Evolutionary conservation across 1,140 invertebrate genomes (phyloP).

Genomic region (Drosophila fuyamai): DNA sequence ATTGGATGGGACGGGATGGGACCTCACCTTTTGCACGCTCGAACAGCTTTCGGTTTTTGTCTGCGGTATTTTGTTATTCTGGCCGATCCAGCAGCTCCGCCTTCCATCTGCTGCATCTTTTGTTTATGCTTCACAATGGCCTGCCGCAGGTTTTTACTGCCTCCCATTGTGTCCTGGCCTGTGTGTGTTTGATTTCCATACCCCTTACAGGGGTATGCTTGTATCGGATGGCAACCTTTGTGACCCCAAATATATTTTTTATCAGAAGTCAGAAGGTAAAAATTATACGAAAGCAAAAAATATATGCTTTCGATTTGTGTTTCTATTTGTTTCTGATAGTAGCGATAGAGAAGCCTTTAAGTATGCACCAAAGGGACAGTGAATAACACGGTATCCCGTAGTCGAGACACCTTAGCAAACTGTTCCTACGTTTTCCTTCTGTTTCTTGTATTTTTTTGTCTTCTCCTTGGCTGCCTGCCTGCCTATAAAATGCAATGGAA

Average conservation of each 20-base stretch:
- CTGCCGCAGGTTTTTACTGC: slow-evolving; percentile 80
- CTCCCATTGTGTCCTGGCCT: slow-evolving; percentile 53
- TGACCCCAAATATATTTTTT: too few relatives aligned
- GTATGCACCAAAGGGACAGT: too few relatives aligned
- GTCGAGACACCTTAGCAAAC: neutral
- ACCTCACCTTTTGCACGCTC: slow-evolving; percentile 74
- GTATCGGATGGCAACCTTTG: too few relatives aligned
- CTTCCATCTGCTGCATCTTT: slow-evolving; percentile 73
- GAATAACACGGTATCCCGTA: neutral
- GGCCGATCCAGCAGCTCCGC: slow-evolving; percentile 59
- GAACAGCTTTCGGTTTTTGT: slow-evolving; percentile 70
- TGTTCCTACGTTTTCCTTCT: neutral
- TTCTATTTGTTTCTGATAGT: too few relatives aligned
- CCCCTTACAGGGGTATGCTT: slow-evolving; percentile 6
- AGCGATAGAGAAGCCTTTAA: too few relatives aligned
- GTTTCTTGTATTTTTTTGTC: slow-evolving; percentile 28
- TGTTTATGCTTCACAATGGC: slow-evolving; percentile 79
- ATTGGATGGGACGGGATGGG: neutral
- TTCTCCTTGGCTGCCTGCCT: slow-evolving; percentile 32
- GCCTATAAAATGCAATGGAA: slow-evolving; percentile 82
- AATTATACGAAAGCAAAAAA: too few relatives aligned
- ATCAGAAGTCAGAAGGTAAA: too few relatives aligned
- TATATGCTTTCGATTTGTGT: too few relatives aligned
- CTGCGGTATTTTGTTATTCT: slow-evolving; percentile 68
- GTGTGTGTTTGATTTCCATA: slow-evolving; percentile 29